Evolutionary conservation across 1,140 invertebrate species (phyloP).

Genomic region (Danaus melanippus): DNA sequence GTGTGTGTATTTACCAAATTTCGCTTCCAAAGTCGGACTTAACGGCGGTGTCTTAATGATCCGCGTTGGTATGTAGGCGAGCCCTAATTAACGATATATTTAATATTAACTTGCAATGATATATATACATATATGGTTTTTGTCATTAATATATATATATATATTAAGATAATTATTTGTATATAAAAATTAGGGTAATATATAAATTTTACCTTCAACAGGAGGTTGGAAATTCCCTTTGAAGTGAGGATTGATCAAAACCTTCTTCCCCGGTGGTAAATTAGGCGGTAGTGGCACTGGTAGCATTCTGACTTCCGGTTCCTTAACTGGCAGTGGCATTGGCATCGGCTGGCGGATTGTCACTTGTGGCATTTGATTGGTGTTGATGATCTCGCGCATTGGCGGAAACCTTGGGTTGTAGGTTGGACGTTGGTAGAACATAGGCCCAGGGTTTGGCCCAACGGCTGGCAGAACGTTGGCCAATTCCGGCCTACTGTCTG

Average conservation of each 20-base stretch:
- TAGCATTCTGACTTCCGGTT: conserved; percentile 58
- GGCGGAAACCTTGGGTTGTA: conserved; percentile 29
- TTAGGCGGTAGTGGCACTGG: conserved; percentile 48
- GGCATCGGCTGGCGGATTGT: conserved; percentile 38
- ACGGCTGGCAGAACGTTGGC: conserved; percentile 26
- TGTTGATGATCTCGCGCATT: conserved; percentile 30
- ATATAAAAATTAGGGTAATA: conserved; percentile 3
- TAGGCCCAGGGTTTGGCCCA: conserved; percentile 20
- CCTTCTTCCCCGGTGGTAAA: conserved; percentile 56
- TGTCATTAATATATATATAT: no score
- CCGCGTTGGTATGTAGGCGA: conserved; percentile 58
- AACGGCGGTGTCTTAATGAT: conserved; percentile 59
- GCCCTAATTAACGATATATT: no score
- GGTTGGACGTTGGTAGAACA: conserved; percentile 25
- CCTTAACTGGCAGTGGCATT: conserved; percentile 20
- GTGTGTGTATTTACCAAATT: conserved; percentile 53
- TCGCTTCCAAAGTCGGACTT: conserved; percentile 50
- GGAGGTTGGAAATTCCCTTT: conserved; percentile 62
- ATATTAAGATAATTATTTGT: neutral
- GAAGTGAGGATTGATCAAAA: conserved; percentile 63
- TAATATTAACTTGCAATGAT: no score
- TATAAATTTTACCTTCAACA: conserved; percentile 44
- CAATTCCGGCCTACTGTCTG: conserved; percentile 16
- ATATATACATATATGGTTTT: no score
- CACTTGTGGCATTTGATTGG: conserved; percentile 43